Evolutionary conservation across 2,113 vertebrate species (phyloP), one percentile per base, ranked within the genome.

Genomic region (Phylloscopus trochiloides): DNA sequence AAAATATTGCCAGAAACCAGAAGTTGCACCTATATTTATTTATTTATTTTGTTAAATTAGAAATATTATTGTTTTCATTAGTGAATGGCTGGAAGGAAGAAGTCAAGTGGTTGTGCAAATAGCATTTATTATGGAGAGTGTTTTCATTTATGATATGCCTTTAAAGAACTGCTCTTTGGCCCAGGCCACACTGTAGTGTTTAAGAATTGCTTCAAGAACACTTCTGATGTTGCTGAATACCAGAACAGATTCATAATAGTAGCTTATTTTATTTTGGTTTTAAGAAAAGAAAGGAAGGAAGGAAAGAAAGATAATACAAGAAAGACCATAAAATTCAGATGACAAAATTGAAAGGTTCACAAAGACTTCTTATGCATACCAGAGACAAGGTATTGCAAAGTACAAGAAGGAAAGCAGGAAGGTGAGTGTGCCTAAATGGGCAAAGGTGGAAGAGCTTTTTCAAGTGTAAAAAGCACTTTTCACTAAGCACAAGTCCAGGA

Each of bases 51-150:
- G 47, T 38, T 88, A 86, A 95, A 95, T 96, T 88, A 82, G 80
- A 94, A 93, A 81, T 94, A 93, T 79, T 92, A 93, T 74, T 93
- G 71, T 77, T 96, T 94, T 90, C 72, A 92, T 92, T 86, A 90
- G 55, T 12, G 82, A 90, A 81, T 84, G 68, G 51, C 88, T 94
- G 42, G 79, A 91, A 97, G 88, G 88, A 94, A 80, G 48, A 93
- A 88, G 51, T 91, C 63, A 93, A 77, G 75, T 20, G 13, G 58
- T 66, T 57, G 83, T 86, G 75, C 28, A 83, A 86, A 88, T 86
- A 73, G 40, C 45, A n/a, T 95, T 67, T 89, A 52, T 94, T 87
- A 40, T 32, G 48, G 77, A 92, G 42, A 57, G 32, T 12, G 4
- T 85, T 94, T 94, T 92, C 57, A 73, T 91, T 79, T 87, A 36